Evolutionary conservation across 2,888 invertebrate species (phyloP).

Genomic region (Piscicola geometra): DNA sequence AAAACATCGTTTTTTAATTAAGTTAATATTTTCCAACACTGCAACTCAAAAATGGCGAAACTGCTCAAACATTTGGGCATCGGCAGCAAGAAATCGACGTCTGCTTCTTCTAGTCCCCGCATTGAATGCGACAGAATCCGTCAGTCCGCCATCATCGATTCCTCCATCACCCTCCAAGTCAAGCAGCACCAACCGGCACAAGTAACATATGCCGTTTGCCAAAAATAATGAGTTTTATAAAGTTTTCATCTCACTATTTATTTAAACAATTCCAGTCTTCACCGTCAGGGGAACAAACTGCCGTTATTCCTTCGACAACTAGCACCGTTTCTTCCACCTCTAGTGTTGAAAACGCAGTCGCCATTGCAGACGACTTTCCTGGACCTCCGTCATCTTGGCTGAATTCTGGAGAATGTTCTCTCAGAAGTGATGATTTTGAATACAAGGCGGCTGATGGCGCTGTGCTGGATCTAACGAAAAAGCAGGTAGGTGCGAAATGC

Average conservation of each 20-base stretch:
- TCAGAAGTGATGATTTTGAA: constrained; percentile 14
- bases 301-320: constrained; percentile 17
- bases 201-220: too few species aligned
- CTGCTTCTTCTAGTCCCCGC: constrained; percentile 13
- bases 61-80: constrained; percentile 30
- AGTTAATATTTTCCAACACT: too few species aligned
- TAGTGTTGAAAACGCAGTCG: constrained; percentile 11
- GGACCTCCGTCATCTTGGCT: constrained; percentile 33
- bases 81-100: constrained; percentile 8
- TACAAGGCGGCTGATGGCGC: not conserved
- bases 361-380: constrained; percentile 26
- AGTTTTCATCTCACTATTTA: too few species aligned
- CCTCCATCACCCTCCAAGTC: not conserved
- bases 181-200: not conserved
- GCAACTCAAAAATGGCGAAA: constrained; percentile 29
- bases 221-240: too few species aligned
- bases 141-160: not conserved
- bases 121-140: constrained; percentile 23
- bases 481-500: not conserved
- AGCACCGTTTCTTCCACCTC: constrained; percentile 34
- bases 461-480: too few species aligned
- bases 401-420: constrained; percentile 13
- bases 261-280: not conserved
- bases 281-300: not conserved
- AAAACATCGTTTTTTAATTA: too few species aligned